phyloP scores from a whole-genome alignment of 2,113 vertebrate genomes.

The Diadophis punctatus region DNA sequence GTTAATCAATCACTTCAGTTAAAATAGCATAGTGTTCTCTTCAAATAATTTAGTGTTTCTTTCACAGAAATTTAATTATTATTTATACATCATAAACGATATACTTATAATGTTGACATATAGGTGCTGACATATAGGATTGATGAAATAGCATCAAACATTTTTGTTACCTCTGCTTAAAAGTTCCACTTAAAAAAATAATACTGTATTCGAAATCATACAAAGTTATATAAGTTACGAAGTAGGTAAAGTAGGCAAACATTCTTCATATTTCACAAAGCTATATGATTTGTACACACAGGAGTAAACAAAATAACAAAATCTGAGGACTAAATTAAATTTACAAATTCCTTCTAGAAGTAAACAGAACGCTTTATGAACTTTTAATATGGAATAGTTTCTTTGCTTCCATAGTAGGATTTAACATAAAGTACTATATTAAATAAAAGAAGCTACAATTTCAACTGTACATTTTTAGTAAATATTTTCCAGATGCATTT shows the following conservation, averaged over 20 bases:
- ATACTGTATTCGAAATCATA: rapidly evolving
- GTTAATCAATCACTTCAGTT: neutral
- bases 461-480: neutral
- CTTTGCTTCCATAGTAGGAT: neutral
- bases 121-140: neutral
- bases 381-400: neutral
- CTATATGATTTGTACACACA: neutral
- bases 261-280: neutral
- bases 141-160: rapidly evolving
- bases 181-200: neutral
- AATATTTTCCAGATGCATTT: neutral
- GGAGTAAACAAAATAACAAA: neutral
- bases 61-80: neutral
- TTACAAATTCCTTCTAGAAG: neutral
- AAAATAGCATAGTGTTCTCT: neutral
- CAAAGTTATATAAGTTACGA: neutral
- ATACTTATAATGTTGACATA: neutral
- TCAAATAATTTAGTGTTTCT: neutral
- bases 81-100: neutral
- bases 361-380: neutral
- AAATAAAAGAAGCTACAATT: neutral
- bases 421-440: neutral
- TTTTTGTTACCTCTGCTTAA: neutral
- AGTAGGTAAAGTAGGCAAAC: neutral
- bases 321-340: neutral